Percentiles rank a stretch among this genome's conserved stretches.
Evolutionary conservation across 37 sponge, comb jelly and placozoan species (phyloP).

Genomic region (Cladorhizidae sp.): DNA sequence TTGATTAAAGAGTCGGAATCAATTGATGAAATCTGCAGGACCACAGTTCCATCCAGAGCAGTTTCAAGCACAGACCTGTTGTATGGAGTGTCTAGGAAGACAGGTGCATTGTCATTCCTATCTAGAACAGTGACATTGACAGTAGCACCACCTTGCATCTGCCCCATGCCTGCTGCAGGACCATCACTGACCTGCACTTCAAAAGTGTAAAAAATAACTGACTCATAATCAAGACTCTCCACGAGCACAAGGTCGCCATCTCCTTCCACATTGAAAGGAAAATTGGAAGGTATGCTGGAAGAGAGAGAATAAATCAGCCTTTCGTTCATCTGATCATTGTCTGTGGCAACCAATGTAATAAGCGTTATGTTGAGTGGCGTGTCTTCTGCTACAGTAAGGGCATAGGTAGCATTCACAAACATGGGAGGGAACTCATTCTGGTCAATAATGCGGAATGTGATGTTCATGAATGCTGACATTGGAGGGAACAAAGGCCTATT

Average conservation of each 20-base stretch:
- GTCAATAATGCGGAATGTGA: conserved; percentile 43
- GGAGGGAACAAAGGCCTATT: conserved; percentile 35
- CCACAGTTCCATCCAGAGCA: conserved; percentile 22
- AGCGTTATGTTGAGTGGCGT: conserved; percentile 8
- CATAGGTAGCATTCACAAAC: conserved; percentile 50
- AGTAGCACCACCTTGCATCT: conserved; percentile 22
- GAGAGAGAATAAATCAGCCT: conserved; percentile 29
- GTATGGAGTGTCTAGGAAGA: conserved; percentile 53
- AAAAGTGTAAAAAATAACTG: conserved; percentile 13
- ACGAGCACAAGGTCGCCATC: conserved; percentile 44
- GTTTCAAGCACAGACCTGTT: conserved; percentile 37
- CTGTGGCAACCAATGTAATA: conserved; percentile 36
- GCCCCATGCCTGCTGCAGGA: conserved; percentile 15
- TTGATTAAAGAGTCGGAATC: conserved; percentile 51
- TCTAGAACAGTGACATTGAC: conserved; percentile 56
- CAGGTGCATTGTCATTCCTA: conserved; percentile 69
- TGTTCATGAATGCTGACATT: conserved; percentile 8
- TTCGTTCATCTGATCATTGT: conserved; percentile 37
- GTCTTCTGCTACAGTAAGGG: conserved; percentile 46
- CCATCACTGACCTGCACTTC: conserved; percentile 34
- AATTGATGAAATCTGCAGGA: conserved; percentile 34
- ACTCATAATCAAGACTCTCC: conserved; percentile 52
- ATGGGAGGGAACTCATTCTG: conserved; percentile 57
- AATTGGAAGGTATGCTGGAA: not conserved
- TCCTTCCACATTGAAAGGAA: conserved; percentile 29